Conservation (phyloP, 1,140 invertebrate species). For the Acromyrmex charruanus region DNA sequence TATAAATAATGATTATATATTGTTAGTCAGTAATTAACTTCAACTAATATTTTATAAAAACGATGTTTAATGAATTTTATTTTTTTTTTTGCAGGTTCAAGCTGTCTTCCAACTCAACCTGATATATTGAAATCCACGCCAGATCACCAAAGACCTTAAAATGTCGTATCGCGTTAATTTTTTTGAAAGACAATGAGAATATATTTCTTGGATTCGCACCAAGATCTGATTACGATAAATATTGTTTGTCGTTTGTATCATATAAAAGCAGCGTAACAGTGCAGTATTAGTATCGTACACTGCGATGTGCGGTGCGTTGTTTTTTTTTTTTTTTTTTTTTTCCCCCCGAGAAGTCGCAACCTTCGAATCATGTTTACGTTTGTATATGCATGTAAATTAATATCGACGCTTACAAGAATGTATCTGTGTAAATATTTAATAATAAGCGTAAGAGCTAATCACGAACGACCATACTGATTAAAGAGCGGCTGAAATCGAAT, state of each 20-base stretch:
- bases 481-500: conserved; percentile 64
- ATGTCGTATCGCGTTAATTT: conserved; percentile 74
- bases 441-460: conserved; percentile 15
- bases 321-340: too few species aligned
- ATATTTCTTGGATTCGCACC: conserved; percentile 38
- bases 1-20: not conserved
- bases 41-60: not conserved
- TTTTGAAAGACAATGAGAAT: conserved; percentile 58
- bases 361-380: conserved; percentile 66
- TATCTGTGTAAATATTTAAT: conserved; percentile 69
- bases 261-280: conserved; percentile 62
- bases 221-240: conserved; percentile 65
- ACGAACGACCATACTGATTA: conserved; percentile 42
- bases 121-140: conserved; percentile 94
- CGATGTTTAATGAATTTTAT: conserved; percentile 6
- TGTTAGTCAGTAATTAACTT: not conserved
- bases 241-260: conserved; percentile 64
- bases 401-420: conserved; percentile 62
- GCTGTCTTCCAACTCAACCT: conserved; percentile 89
- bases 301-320: conserved; percentile 2
- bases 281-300: conserved; percentile 57
- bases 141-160: conserved; percentile 89
- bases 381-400: conserved; percentile 63
- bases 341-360: conserved; percentile 20
- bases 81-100: conserved; percentile 79